These are phyloP conservation scores for Chromobotia macracanthus DNA, from an alignment of 2,797 vertebrate species.

Conservation along the genomic window DNA sequence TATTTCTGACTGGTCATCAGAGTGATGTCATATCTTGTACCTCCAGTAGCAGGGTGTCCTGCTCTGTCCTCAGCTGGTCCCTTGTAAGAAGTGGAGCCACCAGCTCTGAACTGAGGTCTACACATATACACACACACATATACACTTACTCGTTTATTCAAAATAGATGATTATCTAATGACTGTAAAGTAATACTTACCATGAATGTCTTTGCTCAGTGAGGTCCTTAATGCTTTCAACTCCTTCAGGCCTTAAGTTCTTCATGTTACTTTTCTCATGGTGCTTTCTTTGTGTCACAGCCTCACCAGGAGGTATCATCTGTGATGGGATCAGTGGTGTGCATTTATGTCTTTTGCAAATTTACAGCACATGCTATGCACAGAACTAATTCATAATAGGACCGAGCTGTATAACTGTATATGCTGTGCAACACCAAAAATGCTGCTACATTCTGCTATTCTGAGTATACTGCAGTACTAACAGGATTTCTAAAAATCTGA, in stretches of 20 bases:
- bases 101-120: constrained; percentile 80
- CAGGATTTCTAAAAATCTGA: no score
- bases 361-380: not conserved
- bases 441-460: no score
- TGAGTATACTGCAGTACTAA: no score
- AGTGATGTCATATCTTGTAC: constrained; percentile 78
- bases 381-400: not conserved
- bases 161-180: not conserved
- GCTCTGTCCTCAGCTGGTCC: constrained; percentile 80
- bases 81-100: constrained; percentile 77
- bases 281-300: constrained; percentile 65
- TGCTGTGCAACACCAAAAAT: no score
- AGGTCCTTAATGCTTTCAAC: constrained; percentile 66
- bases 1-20: constrained; percentile 45
- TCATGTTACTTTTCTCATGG: constrained; percentile 71
- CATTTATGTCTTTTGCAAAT: not conserved
- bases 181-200: constrained; percentile 60
- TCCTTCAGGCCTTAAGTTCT: constrained; percentile 66
- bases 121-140: not conserved
- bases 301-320: constrained; percentile 65
- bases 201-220: constrained; percentile 74
- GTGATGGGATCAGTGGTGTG: constrained; percentile 23
- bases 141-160: not conserved
- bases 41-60: constrained; percentile 81
- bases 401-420: not conserved